Base-by-base conservation (phyloP, 2,888 invertebrate species). In the Salpingus planirostris region DNA sequence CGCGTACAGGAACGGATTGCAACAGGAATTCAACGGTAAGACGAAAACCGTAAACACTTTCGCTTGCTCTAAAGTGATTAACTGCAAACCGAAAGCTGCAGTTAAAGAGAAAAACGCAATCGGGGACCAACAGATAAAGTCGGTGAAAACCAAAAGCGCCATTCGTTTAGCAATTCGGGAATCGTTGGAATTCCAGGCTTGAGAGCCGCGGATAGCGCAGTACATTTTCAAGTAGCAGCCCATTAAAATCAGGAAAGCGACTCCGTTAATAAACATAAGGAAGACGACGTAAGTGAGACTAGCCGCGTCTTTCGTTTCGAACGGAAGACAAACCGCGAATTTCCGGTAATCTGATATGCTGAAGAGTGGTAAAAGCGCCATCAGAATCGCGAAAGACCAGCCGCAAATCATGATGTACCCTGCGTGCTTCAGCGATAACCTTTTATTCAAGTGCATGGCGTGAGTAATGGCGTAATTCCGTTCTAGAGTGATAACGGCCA, bases 161-260 rank as follows among this genome's bases (percentile, higher is more conserved):
- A 96, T 96, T 22, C 93, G 74, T 64, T 93, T 93, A 24, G 96
- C 95, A 49, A 96, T 92, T 31, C 93, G 73, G 6, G 92, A 91
- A 64, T 96, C 95, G 65, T 95, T 95, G 2, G 91, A 91, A 64
- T 95, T 95, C 95, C 95, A 95, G 0, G 92, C 92, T 62, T 90
- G 86, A 48, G 92, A 92, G 36, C 93, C 93, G n/a, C 93, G 76
- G 47, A 96, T 93, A 32, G 92, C 91, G 67, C 93, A 91, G 68
- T 95, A 96, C 91, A 96, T 95, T 66, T 92, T 92, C 38, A 92
- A 70, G 62, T 96, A 96, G 65, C 95, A 95, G 31, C 91, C 88
- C 78, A 95, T 90, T 31, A 97, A 76, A 36, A 93, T 91, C 15
- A 91, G 69, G 65, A 97, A 97, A 2, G 95, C 93, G 12, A 90